phyloP scores from a whole-genome alignment of 2,888 invertebrate genomes.

The Netelia virgata region DNA sequence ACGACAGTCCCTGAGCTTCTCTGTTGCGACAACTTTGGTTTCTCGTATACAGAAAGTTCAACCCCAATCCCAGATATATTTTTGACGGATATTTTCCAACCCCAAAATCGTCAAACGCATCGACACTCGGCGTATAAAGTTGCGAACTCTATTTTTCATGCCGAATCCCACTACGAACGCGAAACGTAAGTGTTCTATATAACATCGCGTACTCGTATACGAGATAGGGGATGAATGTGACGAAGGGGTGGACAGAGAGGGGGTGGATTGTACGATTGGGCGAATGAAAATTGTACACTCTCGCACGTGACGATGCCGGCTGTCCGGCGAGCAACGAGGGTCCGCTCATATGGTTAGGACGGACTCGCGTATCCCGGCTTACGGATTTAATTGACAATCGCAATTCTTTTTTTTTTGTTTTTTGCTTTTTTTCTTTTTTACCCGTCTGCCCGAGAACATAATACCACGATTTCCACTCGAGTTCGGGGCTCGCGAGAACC shows the following conservation, averaged over 20 bases:
- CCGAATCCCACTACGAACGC: no score
- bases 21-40: no score
- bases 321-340: conserved; percentile 46
- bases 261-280: background rate
- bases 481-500: conserved; percentile 24
- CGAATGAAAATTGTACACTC: conserved; percentile 21
- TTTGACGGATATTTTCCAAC: background rate
- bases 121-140: no score
- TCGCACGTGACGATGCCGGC: conserved; percentile 62
- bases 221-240: background rate
- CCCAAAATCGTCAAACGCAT: no score
- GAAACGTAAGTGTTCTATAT: no score
- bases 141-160: no score
- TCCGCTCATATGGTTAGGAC: background rate
- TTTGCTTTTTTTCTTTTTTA: conserved; percentile 70
- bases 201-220: no score
- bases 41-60: no score
- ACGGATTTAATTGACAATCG: conserved; percentile 81
- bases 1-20: no score
- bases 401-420: conserved; percentile 72
- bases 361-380: conserved; percentile 69
- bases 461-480: conserved; percentile 39
- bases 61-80: background rate
- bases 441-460: conserved; percentile 70
- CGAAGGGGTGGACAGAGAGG: background rate